These are phyloP conservation scores for Leptoclinus maculatus DNA, from an alignment of 2,797 vertebrate species.

Conservation along the genomic window DNA sequence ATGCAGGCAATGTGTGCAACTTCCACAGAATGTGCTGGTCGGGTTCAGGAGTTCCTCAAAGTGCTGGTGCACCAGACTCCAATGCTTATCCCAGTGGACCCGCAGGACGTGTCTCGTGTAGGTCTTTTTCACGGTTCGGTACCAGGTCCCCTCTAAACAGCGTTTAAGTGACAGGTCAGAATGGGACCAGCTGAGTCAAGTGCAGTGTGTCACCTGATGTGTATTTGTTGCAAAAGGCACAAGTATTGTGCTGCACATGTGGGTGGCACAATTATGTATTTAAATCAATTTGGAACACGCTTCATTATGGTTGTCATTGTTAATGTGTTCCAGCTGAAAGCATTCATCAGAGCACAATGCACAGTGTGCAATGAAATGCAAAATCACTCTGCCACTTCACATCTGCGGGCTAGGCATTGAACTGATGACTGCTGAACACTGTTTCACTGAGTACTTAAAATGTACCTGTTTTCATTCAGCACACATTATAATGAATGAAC, in stretches of 20 bases:
- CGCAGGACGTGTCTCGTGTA: background rate
- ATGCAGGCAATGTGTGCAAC: background rate
- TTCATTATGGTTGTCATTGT: constrained; percentile 27
- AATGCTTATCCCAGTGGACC: background rate
- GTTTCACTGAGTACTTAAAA: background rate
- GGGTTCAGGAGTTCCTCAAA: background rate
- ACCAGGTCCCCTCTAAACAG: background rate
- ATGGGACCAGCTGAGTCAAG: constrained; percentile 1
- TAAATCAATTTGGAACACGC: constrained; percentile 4
- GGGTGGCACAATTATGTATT: constrained; percentile 16
- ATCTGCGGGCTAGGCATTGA: constrained; percentile 22
- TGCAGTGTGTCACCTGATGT: background rate
- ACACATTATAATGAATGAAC: constrained; percentile 2
- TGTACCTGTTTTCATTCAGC: background rate
- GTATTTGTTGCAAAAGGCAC: constrained; percentile 24
- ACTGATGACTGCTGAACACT: background rate
- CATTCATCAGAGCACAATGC: constrained; percentile 19
- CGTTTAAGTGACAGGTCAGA: constrained; percentile 8
- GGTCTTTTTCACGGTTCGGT: background rate
- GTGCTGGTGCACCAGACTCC: background rate
- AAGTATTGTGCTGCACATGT: background rate
- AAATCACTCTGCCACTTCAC: constrained; percentile 23
- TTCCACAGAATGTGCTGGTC: background rate
- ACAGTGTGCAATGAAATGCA: constrained; percentile 17
- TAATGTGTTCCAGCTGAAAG: constrained; percentile 31